Base-by-base conservation (phyloP, 2,797 vertebrate species). In the Otolemur crassicaudatus region DNA sequence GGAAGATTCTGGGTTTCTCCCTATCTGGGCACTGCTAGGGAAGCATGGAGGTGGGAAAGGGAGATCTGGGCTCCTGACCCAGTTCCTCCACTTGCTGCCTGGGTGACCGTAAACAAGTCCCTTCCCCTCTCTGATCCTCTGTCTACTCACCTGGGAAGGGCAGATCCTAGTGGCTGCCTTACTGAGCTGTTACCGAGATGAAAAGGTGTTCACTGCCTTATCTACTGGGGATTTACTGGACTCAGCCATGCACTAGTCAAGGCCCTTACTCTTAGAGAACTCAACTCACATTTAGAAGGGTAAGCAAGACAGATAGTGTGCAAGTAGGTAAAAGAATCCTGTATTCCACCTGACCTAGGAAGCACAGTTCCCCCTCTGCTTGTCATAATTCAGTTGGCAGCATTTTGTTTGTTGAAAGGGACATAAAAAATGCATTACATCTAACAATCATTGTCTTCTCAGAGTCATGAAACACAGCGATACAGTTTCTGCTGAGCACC, bases 321-420 rank as follows among this genome's bases (percentile, higher is more conserved):
- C 0, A 1, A 3, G 60, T 2, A 49, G 19, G 58, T 61, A 60
- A 29, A 7, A 6, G 4, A 17, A 2, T n/a, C 29, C 83, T 22
- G 3, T 40, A 0, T 22, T 31, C 56, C 58, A 2, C n/a, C 17
- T 20, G 22, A 46, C 25, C 69, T 0, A 4, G 46, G 87, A 49
- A 23, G 20, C 43, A 20, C 20, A 0, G 5, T 49, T 37, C n/a
- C 69, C 81, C n/a, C 17, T 4, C 84, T 0, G 53, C 34, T 6
- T 61, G 20, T n/a, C 19, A 1, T 34, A 1, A 9, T 56, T 34
- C 29, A 53, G 46, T 37, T 46, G 61, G 49, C 60, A 46, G 67
- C 84, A 13, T n/a, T 69, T 12, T 25, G 14, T 37, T 20, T 4
- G 20, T 12, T 7, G 2, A 31, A 53, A 65, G 31, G 23, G 9